Evolutionary conservation across 1,140 invertebrate species (phyloP), one percentile per base, ranked within the genome.

Genomic region (Zaprionus kolodkinae): DNA sequence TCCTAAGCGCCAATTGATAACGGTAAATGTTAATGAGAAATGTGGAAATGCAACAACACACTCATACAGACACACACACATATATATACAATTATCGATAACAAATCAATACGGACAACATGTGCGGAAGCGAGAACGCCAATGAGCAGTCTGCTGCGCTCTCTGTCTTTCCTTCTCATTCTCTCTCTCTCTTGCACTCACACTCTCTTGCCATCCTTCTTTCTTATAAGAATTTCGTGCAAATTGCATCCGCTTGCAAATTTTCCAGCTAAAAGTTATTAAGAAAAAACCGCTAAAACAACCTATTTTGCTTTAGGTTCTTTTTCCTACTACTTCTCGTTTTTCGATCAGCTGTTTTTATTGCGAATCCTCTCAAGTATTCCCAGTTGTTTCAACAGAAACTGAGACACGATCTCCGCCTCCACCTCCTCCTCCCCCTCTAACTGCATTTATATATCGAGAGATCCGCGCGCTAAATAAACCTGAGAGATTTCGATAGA

Each of bases 331-430:
- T 21, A 43, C 25, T 59, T 43, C 21, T 1, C 27, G 60, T 70
- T 62, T 78, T 48, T 64, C 64, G 40, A 65, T 77, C 74, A 76
- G 67, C 74, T 78, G 76, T 76, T 76, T 76, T 76, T 77, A 65
- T 30, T 11, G 27, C 25, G 40, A 61, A 30, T 61, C 25, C 40
- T 45, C 13, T 45, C 13, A 17, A 13, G n/a, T 38, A 15, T 3
- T 43, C 43, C 2, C 5, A 56, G 33, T 55, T 57, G 17, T 45
- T 68, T 73, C 57, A 15, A 5, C 36, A 27, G 71, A 73, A 73
- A 68, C 6, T 10, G 71, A 72, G 70, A 59, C 38, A 65, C 35
- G 54, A 66, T 52, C 38, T 59, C 27, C 7, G 4, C 5, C 5
- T 33, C 0, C 21, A 1, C 21, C 21, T 21, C 21, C 21, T 2